These are phyloP conservation scores for Thalassarche chlororhynchos DNA, from an alignment of 2,113 vertebrate genomes.

Conservation along the genomic window DNA sequence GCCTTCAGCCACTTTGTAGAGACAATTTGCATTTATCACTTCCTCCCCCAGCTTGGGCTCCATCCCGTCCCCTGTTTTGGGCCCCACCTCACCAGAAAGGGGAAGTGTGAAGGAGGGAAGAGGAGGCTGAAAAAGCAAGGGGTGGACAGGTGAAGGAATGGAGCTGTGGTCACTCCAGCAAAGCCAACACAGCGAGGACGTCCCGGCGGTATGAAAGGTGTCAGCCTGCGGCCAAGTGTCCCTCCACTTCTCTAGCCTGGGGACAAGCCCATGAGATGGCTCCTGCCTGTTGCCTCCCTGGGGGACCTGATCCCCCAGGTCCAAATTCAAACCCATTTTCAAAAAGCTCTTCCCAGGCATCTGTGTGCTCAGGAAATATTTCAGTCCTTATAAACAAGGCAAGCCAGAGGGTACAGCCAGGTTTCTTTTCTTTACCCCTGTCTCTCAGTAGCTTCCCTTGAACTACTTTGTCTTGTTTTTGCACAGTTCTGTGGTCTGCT, in stretches of 20 bases:
- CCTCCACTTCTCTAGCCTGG: not conserved
- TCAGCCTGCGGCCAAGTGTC: not conserved
- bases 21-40: not conserved
- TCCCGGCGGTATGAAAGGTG: fast-evolving
- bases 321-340: not conserved
- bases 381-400: not conserved
- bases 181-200: not conserved
- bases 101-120: not conserved
- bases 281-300: not conserved
- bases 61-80: not conserved
- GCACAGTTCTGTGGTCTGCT: not conserved
- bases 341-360: not conserved
- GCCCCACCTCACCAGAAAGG: not conserved
- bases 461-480: not conserved
- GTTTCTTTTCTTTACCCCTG: not conserved
- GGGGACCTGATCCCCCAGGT: not conserved
- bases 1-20: not conserved
- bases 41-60: not conserved
- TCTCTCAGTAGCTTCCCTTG: not conserved
- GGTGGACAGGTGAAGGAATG: not conserved
- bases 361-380: not conserved
- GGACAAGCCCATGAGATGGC: not conserved
- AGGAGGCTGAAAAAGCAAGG: not conserved
- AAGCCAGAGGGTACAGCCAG: not conserved
- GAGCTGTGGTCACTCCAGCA: not conserved